Conservation (phyloP, 2,888 invertebrate genomes). For the Rutpela maculata region DNA sequence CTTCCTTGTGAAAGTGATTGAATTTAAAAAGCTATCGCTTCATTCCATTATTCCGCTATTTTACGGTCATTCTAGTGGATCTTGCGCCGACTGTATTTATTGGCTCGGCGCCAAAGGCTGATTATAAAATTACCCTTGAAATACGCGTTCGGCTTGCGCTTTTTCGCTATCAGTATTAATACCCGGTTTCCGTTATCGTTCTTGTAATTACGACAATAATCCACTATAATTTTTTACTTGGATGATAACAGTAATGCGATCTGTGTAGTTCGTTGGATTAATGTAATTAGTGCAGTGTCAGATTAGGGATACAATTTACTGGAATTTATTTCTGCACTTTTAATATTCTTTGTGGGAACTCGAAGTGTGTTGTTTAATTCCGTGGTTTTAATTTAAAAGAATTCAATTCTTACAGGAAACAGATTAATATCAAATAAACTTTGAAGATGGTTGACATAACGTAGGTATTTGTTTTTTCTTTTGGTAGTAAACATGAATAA, state of each 20-base stretch:
- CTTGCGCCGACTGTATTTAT: slow-evolving; percentile 17
- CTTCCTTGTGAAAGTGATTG: slow-evolving; percentile 1
- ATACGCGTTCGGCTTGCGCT: slow-evolving; percentile 8
- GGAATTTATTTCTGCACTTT: too few relatives aligned
- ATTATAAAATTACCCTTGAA: slow-evolving; percentile 33
- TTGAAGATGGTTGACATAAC: too few relatives aligned
- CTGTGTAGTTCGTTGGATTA: not conserved
- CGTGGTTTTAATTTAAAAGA: too few relatives aligned
- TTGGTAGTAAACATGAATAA: too few relatives aligned
- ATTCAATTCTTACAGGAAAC: too few relatives aligned
- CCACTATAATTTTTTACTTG: not conserved
- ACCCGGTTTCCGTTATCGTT: slow-evolving; percentile 1
- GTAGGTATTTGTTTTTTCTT: too few relatives aligned
- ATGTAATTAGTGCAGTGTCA: not conserved
- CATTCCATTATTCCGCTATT: slow-evolving; percentile 33
- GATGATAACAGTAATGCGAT: not conserved
- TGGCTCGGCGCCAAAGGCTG: slow-evolving; percentile 26
- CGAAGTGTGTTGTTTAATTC: too few relatives aligned
- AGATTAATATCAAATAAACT: too few relatives aligned
- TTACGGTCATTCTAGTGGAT: slow-evolving; percentile 21
- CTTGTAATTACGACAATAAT: not conserved
- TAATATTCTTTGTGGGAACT: too few relatives aligned
- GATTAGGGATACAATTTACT: not conserved
- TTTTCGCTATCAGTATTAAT: slow-evolving; percentile 11
- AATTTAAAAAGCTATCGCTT: slow-evolving; percentile 5